phyloP scores from a whole-genome alignment of 2,888 invertebrate genomes.

The Drosophila eohydei region DNA sequence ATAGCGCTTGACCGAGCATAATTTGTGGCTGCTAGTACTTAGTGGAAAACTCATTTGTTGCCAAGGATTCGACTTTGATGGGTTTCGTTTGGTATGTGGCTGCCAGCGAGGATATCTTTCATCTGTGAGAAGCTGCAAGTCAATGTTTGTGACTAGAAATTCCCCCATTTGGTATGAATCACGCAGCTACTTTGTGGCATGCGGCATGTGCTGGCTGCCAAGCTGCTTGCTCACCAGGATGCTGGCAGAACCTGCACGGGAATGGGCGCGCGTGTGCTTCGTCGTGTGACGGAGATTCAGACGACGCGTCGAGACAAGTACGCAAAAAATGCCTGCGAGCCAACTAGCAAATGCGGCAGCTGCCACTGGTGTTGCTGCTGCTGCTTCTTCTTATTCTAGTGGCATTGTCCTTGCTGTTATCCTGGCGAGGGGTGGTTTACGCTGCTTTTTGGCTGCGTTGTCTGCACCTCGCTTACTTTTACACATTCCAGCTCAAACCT shows the following conservation, averaged over 20 bases:
- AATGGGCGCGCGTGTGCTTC: slow-evolving; percentile 68
- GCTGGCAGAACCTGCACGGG: slow-evolving; percentile 45
- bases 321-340: slow-evolving; percentile 76
- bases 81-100: slow-evolving; percentile 11
- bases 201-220: slow-evolving; percentile 33
- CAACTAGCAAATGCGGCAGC: slow-evolving; percentile 56
- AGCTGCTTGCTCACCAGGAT: slow-evolving; percentile 7
- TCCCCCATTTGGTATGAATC: slow-evolving; percentile 55
- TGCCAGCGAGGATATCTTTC: slow-evolving; percentile 8
- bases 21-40: slow-evolving; percentile 26
- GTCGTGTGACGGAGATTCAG: slow-evolving; percentile 55
- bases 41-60: slow-evolving; percentile 36
- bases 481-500: slow-evolving; percentile 47
- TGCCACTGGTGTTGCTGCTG: slow-evolving; percentile 14
- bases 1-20: slow-evolving; percentile 23
- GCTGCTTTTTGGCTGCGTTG: slow-evolving; percentile 50
- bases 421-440: slow-evolving; percentile 71
- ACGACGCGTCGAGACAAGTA: slow-evolving; percentile 73
- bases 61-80: slow-evolving; percentile 13
- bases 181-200: slow-evolving; percentile 44
- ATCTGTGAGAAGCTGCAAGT: slow-evolving; percentile 14
- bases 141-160: slow-evolving; percentile 23
- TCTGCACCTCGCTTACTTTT: slow-evolving; percentile 61
- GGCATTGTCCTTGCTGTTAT: slow-evolving; percentile 71
- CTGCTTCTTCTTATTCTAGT: slow-evolving; percentile 57